Evolutionary conservation across 2,113 vertebrate genomes (phyloP).

Genomic region (Tetrao urogallus): DNA sequence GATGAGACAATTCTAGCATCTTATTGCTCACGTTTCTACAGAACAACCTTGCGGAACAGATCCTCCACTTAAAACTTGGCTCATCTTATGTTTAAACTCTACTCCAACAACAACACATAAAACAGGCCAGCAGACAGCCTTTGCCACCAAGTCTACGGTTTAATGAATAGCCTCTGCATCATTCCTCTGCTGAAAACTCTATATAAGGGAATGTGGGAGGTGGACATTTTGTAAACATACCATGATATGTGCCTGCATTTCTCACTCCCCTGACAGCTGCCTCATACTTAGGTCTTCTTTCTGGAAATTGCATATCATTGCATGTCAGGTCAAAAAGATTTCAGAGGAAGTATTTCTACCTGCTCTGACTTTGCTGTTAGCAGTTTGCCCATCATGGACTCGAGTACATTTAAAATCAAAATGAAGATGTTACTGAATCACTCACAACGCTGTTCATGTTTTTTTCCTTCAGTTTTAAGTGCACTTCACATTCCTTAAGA

Average conservation of each 20-base stretch:
- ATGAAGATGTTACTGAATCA: neutral
- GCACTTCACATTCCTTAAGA: neutral
- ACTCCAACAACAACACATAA: neutral
- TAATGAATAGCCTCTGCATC: neutral
- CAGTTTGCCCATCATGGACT: neutral
- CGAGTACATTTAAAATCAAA: neutral
- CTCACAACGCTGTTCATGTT: neutral
- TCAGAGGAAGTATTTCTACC: neutral
- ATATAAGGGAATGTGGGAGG: neutral
- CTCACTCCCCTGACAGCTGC: neutral
- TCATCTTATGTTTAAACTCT: neutral
- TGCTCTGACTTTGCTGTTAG: neutral
- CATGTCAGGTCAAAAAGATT: neutral
- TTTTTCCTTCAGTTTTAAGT: neutral
- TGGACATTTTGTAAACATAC: neutral
- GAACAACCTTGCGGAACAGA: neutral
- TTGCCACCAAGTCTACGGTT: neutral
- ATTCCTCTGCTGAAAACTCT: neutral
- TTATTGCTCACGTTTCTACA: neutral
- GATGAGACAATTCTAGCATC: neutral
- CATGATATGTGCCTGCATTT: neutral
- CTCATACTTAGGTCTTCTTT: constrained; percentile 8
- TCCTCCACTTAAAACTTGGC: neutral
- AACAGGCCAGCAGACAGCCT: neutral
- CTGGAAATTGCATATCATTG: constrained; percentile 34